Base-by-base conservation (phyloP, 2,797 vertebrate genomes). In the Sciurus carolinensis region DNA sequence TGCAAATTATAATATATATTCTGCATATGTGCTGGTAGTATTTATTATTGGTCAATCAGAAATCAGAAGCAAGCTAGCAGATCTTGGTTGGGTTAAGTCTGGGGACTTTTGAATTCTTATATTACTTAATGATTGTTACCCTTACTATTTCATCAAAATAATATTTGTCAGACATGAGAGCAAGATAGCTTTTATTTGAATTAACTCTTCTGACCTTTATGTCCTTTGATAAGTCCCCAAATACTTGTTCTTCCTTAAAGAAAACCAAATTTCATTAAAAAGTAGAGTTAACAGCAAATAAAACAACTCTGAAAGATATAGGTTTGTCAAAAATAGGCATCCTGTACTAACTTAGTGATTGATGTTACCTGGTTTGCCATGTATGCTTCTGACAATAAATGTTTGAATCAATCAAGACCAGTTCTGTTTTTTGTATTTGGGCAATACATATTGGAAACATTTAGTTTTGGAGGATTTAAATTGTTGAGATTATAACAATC, bases 221-320 rank as follows among this genome's bases (percentile, higher is more conserved):
- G 0, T 59, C 28, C 89, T 87, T 89, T 10, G 2, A 33, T 81
- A 24, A 84, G 39, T 81, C 72, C 30, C 71, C 66, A 66, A 84
- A 39, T 8, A 59, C 3, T 62, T 30, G 71, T 90, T 54, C 54
- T 36, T 73, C 50, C 18, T 39, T 3, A 57, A 24, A 88, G 36
- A 90, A 93, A 97, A 73, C 20, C 39, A 96, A 77, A 36, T 20
- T 30, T 26, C 72, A 88, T 64, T 75, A 80, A 95, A 72, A 73
- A 96, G 15, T 39, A 94, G 11, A 52, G 8, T 11, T 64, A 42
- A 1, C 17, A 91, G 9, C 24, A 91, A 76, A 67, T 47, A 94
- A 44, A 57, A 13, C 18, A 92, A 67, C 1, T 15, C 24, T 1
- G 0, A 26, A n/a, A 85, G 73, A 20, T 80, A 87, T 14, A 86